Conservation (phyloP, 2,797 vertebrate species). For the Pipistrellus pipistrellus region DNA sequence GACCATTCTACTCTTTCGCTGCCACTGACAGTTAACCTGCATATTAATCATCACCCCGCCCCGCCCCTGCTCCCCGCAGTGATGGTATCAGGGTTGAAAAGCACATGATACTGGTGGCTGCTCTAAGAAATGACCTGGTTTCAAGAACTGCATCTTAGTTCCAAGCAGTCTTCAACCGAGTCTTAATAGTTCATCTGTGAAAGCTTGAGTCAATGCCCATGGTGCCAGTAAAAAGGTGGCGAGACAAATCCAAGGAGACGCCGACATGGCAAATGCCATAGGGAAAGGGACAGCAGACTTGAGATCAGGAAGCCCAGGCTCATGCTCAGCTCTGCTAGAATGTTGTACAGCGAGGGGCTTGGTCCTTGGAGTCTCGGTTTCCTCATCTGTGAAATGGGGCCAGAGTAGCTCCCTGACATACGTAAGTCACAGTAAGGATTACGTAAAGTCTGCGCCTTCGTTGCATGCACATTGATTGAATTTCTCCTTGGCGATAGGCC, state of each 20-base stretch:
- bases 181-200: not conserved
- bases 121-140: constrained; percentile 82
- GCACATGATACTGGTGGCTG: constrained; percentile 65
- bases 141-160: constrained; percentile 61
- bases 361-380: not conserved
- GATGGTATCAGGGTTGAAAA: constrained; percentile 80
- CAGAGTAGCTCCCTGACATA: not conserved
- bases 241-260: not conserved
- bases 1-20: not conserved
- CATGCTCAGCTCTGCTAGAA: not conserved
- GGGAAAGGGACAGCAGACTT: not conserved
- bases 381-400: not conserved
- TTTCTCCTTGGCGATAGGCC: not conserved
- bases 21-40: constrained; percentile 17
- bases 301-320: not conserved
- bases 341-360: not conserved
- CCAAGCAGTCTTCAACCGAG: constrained; percentile 24
- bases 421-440: not conserved
- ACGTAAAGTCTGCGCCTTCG: not conserved
- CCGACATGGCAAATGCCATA: not conserved
- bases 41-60: constrained; percentile 59
- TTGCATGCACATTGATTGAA: not conserved
- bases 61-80: constrained; percentile 59
- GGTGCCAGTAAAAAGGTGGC: not conserved
- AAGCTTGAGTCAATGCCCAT: not conserved